phyloP scores from a whole-genome alignment of 2,797 vertebrate species.

The Pteropus rufus region DNA sequence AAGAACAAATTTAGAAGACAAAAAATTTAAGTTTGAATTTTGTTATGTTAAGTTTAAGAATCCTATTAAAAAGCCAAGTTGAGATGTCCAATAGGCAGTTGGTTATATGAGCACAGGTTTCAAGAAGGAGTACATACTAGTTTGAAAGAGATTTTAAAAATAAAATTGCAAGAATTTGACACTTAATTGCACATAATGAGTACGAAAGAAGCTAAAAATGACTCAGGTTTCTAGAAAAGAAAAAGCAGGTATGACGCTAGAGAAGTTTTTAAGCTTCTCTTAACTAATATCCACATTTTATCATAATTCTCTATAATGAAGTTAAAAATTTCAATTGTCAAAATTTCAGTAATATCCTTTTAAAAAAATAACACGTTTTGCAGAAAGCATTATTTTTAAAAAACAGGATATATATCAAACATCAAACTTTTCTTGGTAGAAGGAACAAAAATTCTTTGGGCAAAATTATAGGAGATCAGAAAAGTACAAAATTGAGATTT shows the following conservation, averaged over 20 bases:
- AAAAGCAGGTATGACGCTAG: background rate
- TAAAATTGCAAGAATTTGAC: background rate
- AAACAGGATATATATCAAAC: background rate
- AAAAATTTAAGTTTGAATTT: background rate
- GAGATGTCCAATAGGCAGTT: background rate
- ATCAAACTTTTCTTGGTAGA: constrained; percentile 10
- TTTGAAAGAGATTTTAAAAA: background rate
- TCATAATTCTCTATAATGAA: constrained; percentile 34
- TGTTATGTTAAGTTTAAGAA: background rate
- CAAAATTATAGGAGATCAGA: constrained; percentile 8
- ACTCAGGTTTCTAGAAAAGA: background rate
- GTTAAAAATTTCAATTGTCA: constrained; percentile 11
- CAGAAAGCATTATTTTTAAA: background rate
- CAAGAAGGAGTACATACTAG: background rate
- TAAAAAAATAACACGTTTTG: background rate
- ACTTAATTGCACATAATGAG: background rate
- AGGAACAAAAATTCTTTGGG: background rate
- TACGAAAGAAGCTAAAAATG: background rate
- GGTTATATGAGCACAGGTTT: background rate
- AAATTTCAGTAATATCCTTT: constrained; percentile 39
- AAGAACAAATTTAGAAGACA: background rate
- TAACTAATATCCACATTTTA: constrained; percentile 21
- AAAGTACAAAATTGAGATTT: constrained; percentile 12
- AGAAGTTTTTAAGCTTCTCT: background rate
- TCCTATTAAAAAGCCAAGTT: constrained; percentile 9